phyloP scores from a whole-genome alignment of 2,888 invertebrate genomes.

The Scaptomyza caliginosa region DNA sequence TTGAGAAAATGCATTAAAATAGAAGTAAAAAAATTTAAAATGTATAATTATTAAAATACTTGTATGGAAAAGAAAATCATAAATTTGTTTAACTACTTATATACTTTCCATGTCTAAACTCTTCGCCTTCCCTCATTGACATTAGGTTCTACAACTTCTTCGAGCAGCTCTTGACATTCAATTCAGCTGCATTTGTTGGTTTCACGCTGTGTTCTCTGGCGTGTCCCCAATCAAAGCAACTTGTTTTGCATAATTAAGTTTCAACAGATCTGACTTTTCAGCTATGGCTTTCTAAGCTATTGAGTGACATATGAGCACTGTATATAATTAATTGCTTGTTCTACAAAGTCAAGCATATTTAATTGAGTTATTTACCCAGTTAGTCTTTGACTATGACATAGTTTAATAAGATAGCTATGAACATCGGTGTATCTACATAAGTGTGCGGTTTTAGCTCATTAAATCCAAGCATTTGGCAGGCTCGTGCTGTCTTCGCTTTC shows the following conservation, averaged over 20 bases:
- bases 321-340: slow-evolving; percentile 35
- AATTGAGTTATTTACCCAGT: slow-evolving; percentile 29
- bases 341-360: slow-evolving; percentile 24
- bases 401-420: background rate
- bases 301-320: slow-evolving; percentile 44
- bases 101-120: slow-evolving; percentile 48
- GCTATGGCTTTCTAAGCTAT: slow-evolving; percentile 50
- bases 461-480: slow-evolving; percentile 37
- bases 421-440: background rate
- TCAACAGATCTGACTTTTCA: slow-evolving; percentile 28
- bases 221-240: slow-evolving; percentile 65
- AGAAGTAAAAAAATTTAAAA: slow-evolving; percentile 2
- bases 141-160: slow-evolving; percentile 27
- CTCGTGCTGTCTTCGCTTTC: slow-evolving; percentile 67
- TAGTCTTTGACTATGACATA: background rate
- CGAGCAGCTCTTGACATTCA: slow-evolving; percentile 42
- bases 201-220: slow-evolving; percentile 39
- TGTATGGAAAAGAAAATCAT: slow-evolving; percentile 3
- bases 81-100: background rate
- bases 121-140: background rate
- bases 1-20: slow-evolving; percentile 26
- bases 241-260: slow-evolving; percentile 70
- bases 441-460: slow-evolving; percentile 23
- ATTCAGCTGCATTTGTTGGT: slow-evolving; percentile 42
- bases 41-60: background rate